These are phyloP conservation scores for Crambe crambe DNA, from an alignment of 37 sponge, comb jelly and placozoan species.

Conservation along the genomic window DNA sequence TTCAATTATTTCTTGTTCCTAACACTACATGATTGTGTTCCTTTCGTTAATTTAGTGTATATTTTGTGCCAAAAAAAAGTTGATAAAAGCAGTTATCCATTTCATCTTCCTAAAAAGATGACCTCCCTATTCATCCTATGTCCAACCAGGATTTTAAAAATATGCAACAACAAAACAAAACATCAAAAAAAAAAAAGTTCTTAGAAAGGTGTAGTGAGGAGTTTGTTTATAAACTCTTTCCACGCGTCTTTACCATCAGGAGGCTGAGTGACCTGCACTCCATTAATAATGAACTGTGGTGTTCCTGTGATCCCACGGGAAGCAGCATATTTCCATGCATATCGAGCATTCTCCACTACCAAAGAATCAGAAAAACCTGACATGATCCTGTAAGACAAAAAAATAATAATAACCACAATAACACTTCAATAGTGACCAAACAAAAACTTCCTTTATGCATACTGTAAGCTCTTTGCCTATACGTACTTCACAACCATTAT, in stretches of 20 bases:
- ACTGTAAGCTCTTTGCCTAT: too few relatives aligned
- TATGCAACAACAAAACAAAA: too few relatives aligned
- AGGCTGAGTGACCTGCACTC: conserved; percentile 33
- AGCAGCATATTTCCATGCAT: conserved; percentile 64
- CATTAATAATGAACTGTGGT: conserved; percentile 63
- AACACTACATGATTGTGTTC: too few relatives aligned
- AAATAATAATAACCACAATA: too few relatives aligned
- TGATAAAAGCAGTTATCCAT: too few relatives aligned
- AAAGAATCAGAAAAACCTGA: conserved; percentile 29
- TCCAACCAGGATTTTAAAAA: too few relatives aligned
- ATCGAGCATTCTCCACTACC: conserved; percentile 24
- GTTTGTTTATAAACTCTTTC: conserved; percentile 22
- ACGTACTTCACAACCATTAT: too few relatives aligned
- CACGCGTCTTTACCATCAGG: conserved; percentile 21
- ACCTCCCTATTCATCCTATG: too few relatives aligned
- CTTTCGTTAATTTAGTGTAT: background rate
- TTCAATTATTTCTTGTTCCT: background rate
- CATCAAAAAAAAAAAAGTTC: too few relatives aligned
- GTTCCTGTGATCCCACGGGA: conserved; percentile 55
- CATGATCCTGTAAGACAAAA: conserved; percentile 28
- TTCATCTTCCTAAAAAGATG: too few relatives aligned
- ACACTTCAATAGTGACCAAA: background rate
- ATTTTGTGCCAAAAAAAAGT: too few relatives aligned
- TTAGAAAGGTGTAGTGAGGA: conserved; percentile 10
- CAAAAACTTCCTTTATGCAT: too few relatives aligned